phyloP scores from a whole-genome alignment of 2,113 vertebrate species.

The Tachuris rubrigastra region DNA sequence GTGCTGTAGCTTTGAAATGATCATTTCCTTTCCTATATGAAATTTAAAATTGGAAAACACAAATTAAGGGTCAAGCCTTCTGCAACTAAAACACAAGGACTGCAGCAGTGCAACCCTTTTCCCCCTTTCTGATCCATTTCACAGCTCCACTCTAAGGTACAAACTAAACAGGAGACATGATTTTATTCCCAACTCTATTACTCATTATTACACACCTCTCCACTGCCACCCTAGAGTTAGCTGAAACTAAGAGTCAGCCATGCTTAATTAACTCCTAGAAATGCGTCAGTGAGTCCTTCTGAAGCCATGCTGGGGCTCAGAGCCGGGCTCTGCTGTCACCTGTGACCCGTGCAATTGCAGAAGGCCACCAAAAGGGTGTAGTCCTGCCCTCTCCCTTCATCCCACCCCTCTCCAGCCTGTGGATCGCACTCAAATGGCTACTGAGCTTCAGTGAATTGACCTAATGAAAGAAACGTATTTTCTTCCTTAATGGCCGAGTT shows the following conservation, averaged over 20 bases:
- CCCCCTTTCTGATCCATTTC: not conserved
- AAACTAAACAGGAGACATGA: not conserved
- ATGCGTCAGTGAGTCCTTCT: not conserved
- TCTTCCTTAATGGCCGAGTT: not conserved
- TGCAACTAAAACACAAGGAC: not conserved
- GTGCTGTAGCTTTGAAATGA: not conserved
- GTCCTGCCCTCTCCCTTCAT: constrained; percentile 44
- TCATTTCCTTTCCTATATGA: not conserved
- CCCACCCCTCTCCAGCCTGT: not conserved
- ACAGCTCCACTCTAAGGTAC: not conserved
- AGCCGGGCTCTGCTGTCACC: not conserved
- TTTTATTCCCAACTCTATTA: not conserved
- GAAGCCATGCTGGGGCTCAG: not conserved
- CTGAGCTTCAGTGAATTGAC: not conserved
- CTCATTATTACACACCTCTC: not conserved
- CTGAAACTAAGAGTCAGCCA: constrained; percentile 13
- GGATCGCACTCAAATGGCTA: not conserved
- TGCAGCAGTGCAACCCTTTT: not conserved
- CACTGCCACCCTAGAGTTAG: not conserved
- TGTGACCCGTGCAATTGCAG: constrained; percentile 4
- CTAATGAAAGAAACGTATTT: not conserved
- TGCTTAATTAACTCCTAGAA: constrained; percentile 36
- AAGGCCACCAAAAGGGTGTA: constrained; percentile 60
- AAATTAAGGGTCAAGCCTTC: not conserved
- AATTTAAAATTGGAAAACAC: not conserved